These are phyloP conservation scores for Sthenelais limicola DNA, from an alignment of 2,888 invertebrate genomes.

Conservation along the genomic window DNA sequence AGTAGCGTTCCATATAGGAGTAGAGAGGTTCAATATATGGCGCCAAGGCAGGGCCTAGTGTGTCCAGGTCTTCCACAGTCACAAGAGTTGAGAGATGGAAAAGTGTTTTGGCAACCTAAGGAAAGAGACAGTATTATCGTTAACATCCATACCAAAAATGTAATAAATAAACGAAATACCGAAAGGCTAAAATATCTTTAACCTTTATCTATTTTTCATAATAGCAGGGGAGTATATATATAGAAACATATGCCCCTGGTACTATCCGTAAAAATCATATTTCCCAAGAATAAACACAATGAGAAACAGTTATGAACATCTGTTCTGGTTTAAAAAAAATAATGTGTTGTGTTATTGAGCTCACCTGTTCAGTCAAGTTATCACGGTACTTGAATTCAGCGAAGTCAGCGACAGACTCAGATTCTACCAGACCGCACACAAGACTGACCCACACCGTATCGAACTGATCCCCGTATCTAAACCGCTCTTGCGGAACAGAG, in stretches of 20 bases:
- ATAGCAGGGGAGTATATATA: not conserved
- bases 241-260: too few relatives aligned
- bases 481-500: conserved; percentile 77
- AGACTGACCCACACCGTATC: conserved; percentile 81
- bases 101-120: conserved; percentile 79
- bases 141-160: too few relatives aligned
- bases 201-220: too few relatives aligned
- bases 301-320: too few relatives aligned
- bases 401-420: conserved; percentile 85
- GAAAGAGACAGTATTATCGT: too few relatives aligned
- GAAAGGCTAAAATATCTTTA: too few relatives aligned
- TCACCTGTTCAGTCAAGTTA: conserved; percentile 84
- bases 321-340: too few relatives aligned
- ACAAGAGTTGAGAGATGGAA: conserved; percentile 80
- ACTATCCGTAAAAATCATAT: too few relatives aligned
- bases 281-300: too few relatives aligned
- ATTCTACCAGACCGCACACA: conserved; percentile 83
- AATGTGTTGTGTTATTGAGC: too few relatives aligned
- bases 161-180: too few relatives aligned
- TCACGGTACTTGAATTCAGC: conserved; percentile 90
- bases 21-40: conserved; percentile 1
- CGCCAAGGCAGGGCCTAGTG: conserved; percentile 30
- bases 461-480: conserved; percentile 78
- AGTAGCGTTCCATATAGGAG: conserved; percentile 18
- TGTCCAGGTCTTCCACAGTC: conserved; percentile 76